Base-by-base conservation (phyloP, 2,797 vertebrate genomes). In the Carduelis carduelis region DNA sequence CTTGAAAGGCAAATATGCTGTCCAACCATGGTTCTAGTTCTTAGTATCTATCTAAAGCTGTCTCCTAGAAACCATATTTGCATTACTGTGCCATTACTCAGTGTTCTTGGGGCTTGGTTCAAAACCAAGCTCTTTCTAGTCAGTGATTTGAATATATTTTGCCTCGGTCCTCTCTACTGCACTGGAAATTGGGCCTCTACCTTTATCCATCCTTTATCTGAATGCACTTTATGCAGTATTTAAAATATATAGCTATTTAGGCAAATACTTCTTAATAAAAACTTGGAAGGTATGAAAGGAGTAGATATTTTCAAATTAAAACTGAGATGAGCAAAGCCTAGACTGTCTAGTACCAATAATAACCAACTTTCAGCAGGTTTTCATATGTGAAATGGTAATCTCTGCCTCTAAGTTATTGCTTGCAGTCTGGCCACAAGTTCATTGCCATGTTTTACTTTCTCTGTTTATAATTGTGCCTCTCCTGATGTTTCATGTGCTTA, bases 381-480 rank as follows among this genome's bases (percentile, higher is more conserved):
- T 65, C 4, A 0, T 44, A 8, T 23, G 3, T 72, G 32, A 83
- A 81, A 61, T 61, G 41, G 32, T 86, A 83, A 84, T 44, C 24
- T 90, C 77, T 93, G 72, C 87, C 76, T 94, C 34, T 83, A 65
- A 91, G 74, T 70, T 87, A 75, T 2, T 88, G 81, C 60, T 90
- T 90, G 61, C 26, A 4, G 41, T 82, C 63, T 79, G 74, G 34
- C 70, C 44, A 52, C 56, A 72, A 79, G 61, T 77, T 69, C 37
- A 32, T 74, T 80, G 46, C 50, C 52, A 41, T 52, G n/a, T 93
- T 85, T 65, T 66, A 75, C 46, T 78, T 80, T 72, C 75, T 59
- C 23, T 59, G 47, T 81, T 98, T 96, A 87, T 95, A 92, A 94
- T 30, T 78, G 57, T 96, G 92, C 89, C 89, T 95, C 59, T 87